phyloP scores from a whole-genome alignment of 2,113 vertebrate genomes.

The Haplochromis burtoni region DNA sequence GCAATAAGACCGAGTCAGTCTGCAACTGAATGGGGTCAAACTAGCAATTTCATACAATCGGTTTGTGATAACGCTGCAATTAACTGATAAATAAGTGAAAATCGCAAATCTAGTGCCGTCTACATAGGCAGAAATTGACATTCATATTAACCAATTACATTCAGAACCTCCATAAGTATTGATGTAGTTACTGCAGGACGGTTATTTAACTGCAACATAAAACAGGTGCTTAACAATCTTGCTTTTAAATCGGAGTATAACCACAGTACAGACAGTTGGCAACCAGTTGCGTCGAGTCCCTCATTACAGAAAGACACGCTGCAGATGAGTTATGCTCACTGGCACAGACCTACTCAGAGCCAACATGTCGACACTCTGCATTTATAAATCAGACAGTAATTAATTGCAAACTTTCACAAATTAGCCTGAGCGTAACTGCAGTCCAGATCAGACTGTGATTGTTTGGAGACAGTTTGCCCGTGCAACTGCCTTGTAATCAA shows the following conservation, averaged over 20 bases:
- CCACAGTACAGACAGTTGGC: not conserved
- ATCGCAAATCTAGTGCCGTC: rapidly evolving
- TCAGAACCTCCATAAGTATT: not conserved
- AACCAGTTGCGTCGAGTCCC: not conserved
- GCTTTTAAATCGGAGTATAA: not conserved
- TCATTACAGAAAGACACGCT: not conserved
- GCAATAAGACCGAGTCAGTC: not conserved
- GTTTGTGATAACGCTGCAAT: not conserved
- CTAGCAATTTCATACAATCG: not conserved
- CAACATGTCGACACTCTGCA: not conserved
- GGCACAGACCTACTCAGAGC: not conserved
- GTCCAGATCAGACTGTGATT: not conserved
- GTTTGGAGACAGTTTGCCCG: rapidly evolving
- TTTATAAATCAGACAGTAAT: not conserved
- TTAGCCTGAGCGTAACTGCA: not conserved
- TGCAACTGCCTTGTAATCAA: not conserved
- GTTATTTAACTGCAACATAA: rapidly evolving
- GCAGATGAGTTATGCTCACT: not conserved
- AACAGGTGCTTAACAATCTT: not conserved
- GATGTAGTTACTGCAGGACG: not conserved
- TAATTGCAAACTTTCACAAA: not conserved
- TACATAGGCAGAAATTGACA: not conserved
- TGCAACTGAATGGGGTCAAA: not conserved
- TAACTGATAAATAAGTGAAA: not conserved
- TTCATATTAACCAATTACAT: rapidly evolving